Percentiles rank a stretch among this genome's conserved stretches.
phyloP scores from a whole-genome alignment of 2,888 invertebrate species.

The Tipula confusa region DNA sequence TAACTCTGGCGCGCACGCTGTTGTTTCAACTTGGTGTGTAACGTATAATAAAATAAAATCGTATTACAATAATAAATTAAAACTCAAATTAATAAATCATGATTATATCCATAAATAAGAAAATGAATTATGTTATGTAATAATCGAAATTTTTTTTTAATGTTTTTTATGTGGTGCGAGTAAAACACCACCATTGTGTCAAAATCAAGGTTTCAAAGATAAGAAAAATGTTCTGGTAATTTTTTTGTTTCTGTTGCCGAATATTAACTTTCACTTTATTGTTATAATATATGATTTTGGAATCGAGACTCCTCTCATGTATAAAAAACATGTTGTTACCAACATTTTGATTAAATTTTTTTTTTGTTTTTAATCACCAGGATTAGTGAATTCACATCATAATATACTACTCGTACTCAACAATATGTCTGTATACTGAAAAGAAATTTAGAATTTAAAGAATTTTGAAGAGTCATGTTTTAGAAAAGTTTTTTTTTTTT shows the following conservation, averaged over 20 bases:
- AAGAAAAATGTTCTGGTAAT: background rate
- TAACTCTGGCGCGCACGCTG: background rate
- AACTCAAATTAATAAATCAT: background rate
- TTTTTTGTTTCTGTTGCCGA: too few relatives aligned
- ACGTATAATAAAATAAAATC: background rate
- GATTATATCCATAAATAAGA: background rate
- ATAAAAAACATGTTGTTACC: too few relatives aligned
- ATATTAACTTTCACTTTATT: background rate
- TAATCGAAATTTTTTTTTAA: background rate
- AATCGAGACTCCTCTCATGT: too few relatives aligned
- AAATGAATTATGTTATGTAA: slow-evolving; percentile 14
- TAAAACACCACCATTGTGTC: background rate
- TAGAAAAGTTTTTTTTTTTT: background rate
- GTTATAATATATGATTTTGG: too few relatives aligned
- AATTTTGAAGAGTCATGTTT: slow-evolving; percentile 15
- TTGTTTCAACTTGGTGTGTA: background rate
- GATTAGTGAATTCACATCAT: background rate
- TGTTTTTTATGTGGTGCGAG: background rate
- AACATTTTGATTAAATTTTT: background rate
- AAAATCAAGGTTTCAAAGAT: background rate
- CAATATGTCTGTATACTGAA: background rate
- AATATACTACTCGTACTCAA: background rate
- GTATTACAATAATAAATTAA: background rate
- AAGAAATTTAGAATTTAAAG: slow-evolving; percentile 12
- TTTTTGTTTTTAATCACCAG: background rate